Evolutionary conservation across 2,797 vertebrate genomes (phyloP).

Genomic region (Erpetoichthys calabaricus): DNA sequence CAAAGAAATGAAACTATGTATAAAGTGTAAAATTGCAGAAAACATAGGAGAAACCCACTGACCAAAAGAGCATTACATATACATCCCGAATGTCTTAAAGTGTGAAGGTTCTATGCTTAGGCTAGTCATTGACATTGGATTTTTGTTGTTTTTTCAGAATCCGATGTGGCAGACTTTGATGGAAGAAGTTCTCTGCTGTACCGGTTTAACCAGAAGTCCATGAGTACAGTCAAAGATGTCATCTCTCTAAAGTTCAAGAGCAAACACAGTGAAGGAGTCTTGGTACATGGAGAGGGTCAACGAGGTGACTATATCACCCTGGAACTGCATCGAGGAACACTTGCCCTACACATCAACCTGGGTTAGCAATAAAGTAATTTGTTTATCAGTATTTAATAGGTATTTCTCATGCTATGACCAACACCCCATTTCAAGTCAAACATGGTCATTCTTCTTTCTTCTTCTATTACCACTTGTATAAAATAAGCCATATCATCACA

Average conservation of each 20-base stretch:
- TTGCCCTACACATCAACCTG: slow-evolving; percentile 75
- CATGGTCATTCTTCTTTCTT: no score
- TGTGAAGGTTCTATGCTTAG: no score
- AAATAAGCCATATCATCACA: no score
- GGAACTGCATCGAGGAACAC: slow-evolving; percentile 75
- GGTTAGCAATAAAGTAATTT: slow-evolving; percentile 42
- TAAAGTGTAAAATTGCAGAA: no score
- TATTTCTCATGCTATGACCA: neutral
- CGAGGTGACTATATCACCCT: slow-evolving; percentile 83
- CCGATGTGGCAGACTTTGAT: slow-evolving; percentile 81
- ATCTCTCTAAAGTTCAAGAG: slow-evolving; percentile 89
- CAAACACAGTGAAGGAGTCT: slow-evolving; percentile 77
- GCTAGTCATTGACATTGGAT: neutral
- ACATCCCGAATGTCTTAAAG: no score
- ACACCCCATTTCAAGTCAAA: neutral
- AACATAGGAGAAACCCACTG: no score
- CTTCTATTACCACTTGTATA: no score
- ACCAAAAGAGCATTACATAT: no score
- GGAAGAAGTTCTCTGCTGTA: slow-evolving; percentile 87
- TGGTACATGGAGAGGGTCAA: slow-evolving; percentile 90
- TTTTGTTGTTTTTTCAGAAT: slow-evolving; percentile 49
- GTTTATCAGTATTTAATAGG: slow-evolving; percentile 1
- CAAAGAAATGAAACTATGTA: no score
- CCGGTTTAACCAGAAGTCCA: slow-evolving; percentile 92
- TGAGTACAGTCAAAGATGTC: slow-evolving; percentile 93